phyloP scores from a whole-genome alignment of 2,113 vertebrate genomes.

The Grus americana region DNA sequence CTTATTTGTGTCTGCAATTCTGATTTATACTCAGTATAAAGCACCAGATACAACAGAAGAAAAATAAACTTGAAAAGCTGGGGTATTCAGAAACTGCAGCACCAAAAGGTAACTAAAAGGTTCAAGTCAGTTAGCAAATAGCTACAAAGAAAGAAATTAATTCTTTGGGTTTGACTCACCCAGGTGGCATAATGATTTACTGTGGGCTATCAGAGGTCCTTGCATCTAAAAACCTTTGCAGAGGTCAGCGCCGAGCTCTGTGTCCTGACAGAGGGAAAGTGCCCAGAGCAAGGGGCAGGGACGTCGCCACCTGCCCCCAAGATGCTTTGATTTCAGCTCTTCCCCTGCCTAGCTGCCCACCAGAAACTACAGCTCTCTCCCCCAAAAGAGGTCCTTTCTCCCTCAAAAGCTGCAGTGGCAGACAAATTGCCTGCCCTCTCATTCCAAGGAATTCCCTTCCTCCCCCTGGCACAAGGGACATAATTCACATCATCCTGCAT shows the following conservation, averaged over 20 bases:
- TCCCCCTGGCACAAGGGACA: not conserved
- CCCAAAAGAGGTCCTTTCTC: not conserved
- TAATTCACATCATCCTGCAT: not conserved
- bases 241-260: not conserved
- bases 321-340: not conserved
- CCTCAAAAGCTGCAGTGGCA: not conserved
- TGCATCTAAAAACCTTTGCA: not conserved
- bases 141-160: not conserved
- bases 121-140: not conserved
- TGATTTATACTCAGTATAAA: not conserved
- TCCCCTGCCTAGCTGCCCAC: not conserved
- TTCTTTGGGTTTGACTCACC: not conserved
- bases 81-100: not conserved
- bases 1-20: not conserved
- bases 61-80: not conserved
- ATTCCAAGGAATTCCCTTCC: not conserved
- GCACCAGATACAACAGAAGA: not conserved
- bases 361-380: not conserved
- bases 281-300: not conserved
- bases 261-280: not conserved
- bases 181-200: not conserved
- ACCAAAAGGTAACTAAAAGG: not conserved
- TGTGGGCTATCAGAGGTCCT: not conserved
- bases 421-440: not conserved
- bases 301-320: not conserved